Evolutionary conservation across 2,113 vertebrate species (phyloP).

Genomic region (Calypte anna): DNA sequence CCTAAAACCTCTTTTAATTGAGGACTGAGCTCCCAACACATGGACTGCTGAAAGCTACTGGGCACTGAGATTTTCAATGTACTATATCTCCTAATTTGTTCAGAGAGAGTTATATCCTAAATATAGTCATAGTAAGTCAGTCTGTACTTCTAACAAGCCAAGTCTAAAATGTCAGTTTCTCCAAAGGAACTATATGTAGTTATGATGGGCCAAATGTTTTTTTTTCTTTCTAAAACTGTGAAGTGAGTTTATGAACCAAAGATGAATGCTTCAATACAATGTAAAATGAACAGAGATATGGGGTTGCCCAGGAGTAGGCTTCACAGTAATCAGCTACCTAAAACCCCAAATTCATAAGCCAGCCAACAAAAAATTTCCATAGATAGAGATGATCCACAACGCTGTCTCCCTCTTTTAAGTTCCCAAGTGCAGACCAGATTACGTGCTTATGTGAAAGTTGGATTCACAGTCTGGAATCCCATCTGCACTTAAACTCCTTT

Average conservation of each 20-base stretch:
- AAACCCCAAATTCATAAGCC: neutral
- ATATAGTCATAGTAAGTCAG: neutral
- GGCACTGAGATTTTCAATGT: neutral
- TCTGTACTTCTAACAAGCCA: neutral
- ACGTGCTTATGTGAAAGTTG: neutral
- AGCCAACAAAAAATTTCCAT: neutral
- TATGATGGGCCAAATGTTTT: neutral
- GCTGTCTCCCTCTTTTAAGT: neutral
- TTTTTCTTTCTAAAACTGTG: neutral
- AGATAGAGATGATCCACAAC: neutral
- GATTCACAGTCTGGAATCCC: slow-evolving; percentile 5
- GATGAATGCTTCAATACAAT: neutral
- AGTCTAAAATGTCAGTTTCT: neutral
- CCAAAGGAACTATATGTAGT: neutral
- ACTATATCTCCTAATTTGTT: neutral
- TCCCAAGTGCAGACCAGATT: neutral
- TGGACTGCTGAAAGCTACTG: neutral
- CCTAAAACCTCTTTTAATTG: neutral
- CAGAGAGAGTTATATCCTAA: neutral
- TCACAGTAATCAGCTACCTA: neutral
- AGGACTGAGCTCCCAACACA: neutral
- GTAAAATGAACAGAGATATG: neutral
- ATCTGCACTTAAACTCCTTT: slow-evolving; percentile 7
- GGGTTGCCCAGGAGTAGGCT: neutral
- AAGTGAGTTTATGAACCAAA: neutral